Base-by-base conservation (phyloP, 2,888 invertebrate species). In the Calliphora vomitoria region DNA sequence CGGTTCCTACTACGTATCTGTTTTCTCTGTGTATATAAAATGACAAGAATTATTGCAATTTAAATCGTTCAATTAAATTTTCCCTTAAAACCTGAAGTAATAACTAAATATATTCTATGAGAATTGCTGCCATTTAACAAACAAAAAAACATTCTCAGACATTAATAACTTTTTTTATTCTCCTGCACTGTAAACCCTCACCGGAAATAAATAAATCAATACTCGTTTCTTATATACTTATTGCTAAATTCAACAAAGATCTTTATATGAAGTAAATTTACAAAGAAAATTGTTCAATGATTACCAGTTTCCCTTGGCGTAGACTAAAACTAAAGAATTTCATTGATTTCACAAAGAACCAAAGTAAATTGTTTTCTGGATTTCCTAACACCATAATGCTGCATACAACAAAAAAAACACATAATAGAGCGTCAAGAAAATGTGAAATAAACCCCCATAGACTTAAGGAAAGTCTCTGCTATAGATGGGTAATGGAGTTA, bases 171-270 rank as follows among this genome's bases (percentile, higher is more conserved):
- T 8, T 35, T 35, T 35, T 35, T 20, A 50, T 76, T 50, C 53
- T 60, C 53, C 64, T 44, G n/a, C 35, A 18, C 8, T 60, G 44
- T n/a, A 62, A 35, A 13, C 25, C 35, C 47, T 6, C n/a, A 80
- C 69, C 69, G 80, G 80, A 80, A 80, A 71, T 71, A 71, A 71
- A 62, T 58, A 38, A 76, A 76, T 60, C 50, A 71, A 71, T 80
- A 47, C 60, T 38, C 62, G 35, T 38, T 50, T 18, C 20, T 35
- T 20, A 13, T 75, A 18, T 75, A 50, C 35, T 75, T 35, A 18
- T 75, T 74, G 31, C 6, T 31, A 74, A 66, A 20, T 44, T 31
- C 41, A 41, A 31, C 50, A 72, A 38, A 72, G 13, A 25, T 25
- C 31, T 15, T 15, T 1, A 1, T 4, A 6, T 35, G 35, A 35